phyloP scores from a whole-genome alignment of 1,140 invertebrate species.

The Drosophila pectinifera region DNA sequence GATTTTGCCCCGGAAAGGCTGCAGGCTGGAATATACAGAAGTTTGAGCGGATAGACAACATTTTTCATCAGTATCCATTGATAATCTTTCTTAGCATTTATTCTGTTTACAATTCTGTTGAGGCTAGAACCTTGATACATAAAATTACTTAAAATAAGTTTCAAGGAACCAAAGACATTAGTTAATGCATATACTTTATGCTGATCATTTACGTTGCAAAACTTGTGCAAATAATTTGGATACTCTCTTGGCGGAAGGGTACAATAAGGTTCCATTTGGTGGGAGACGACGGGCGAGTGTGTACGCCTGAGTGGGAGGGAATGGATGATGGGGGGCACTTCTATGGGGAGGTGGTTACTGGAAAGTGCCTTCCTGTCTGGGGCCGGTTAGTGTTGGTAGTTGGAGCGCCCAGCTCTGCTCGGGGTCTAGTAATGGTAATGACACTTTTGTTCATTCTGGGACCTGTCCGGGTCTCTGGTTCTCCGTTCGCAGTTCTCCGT shows the following conservation, averaged over 20 bases:
- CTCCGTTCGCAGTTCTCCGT: constrained; percentile 9
- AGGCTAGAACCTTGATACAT: not conserved
- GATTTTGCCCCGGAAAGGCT: no score
- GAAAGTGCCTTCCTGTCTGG: constrained; percentile 65
- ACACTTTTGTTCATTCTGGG: constrained; percentile 70
- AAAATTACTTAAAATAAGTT: not conserved
- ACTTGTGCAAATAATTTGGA: constrained; percentile 4
- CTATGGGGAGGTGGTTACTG: constrained; percentile 29
- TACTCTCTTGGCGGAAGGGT: constrained; percentile 14
- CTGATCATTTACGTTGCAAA: not conserved
- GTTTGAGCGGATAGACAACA: no score
- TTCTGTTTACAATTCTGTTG: no score
- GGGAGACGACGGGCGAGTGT: constrained; percentile 5
- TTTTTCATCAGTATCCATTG: no score
- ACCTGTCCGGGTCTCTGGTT: constrained; percentile 40
- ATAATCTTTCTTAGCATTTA: not conserved
- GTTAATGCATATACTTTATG: not conserved
- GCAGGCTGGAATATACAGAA: no score
- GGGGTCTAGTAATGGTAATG: constrained; percentile 71
- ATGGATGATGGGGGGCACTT: constrained; percentile 6
- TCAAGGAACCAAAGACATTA: not conserved
- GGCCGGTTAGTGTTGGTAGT: constrained; percentile 39
- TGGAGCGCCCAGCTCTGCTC: constrained; percentile 25
- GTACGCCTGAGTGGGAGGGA: constrained; percentile 20
- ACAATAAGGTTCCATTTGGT: constrained; percentile 35